These are phyloP conservation scores for Percopsis omiscomaycus DNA, from an alignment of 2,797 vertebrate genomes.

Conservation along the genomic window DNA sequence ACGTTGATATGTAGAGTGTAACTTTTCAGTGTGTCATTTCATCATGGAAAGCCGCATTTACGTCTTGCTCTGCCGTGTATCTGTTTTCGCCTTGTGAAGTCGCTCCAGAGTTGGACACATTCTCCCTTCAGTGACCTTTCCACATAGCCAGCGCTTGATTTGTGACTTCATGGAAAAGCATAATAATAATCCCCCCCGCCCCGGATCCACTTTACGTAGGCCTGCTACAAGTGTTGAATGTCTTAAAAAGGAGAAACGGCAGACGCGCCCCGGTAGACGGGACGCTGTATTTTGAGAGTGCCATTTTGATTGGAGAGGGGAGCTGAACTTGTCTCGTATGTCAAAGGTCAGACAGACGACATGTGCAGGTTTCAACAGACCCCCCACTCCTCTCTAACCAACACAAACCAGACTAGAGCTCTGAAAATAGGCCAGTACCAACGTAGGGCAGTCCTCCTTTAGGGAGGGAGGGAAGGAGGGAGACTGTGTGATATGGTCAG, in stretches of 20 bases:
- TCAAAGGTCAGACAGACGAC: constrained; percentile 59
- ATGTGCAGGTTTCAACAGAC: constrained; percentile 50
- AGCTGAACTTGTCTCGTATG: constrained; percentile 49
- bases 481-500: constrained; percentile 11
- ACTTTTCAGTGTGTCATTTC: constrained; percentile 27
- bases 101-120: constrained; percentile 29
- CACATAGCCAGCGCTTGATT: constrained; percentile 41
- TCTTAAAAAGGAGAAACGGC: constrained; percentile 64
- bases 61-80: constrained; percentile 36
- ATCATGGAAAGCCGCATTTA: constrained; percentile 44
- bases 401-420: constrained; percentile 16
- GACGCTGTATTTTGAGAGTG: constrained; percentile 55
- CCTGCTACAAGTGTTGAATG: constrained; percentile 35
- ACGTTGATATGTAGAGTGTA: constrained; percentile 26
- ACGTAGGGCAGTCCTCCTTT: constrained; percentile 25
- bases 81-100: constrained; percentile 6
- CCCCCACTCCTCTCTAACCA: constrained; percentile 19
- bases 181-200: constrained; percentile 27
- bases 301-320: constrained; percentile 7
- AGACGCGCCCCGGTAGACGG: constrained; percentile 14
- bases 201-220: constrained; percentile 16
- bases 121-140: constrained; percentile 62
- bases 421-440: constrained; percentile 60
- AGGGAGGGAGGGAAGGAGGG: neutral
- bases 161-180: constrained; percentile 69